Evolutionary conservation across 2,888 invertebrate genomes (phyloP).

Genomic region (Epinotia ramella): DNA sequence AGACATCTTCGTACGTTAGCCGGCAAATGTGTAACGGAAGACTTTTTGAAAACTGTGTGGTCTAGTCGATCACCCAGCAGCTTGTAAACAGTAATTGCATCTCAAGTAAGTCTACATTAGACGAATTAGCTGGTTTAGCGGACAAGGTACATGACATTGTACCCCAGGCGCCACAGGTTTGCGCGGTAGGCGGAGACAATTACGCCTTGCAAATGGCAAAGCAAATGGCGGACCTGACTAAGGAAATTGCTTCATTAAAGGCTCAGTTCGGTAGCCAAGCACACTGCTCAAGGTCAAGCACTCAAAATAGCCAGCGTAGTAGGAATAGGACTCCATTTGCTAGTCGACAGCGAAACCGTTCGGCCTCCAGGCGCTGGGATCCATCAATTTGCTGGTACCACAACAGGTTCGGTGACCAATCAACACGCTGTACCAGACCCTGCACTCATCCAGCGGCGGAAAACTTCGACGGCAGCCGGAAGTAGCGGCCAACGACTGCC

Average conservation of each 20-base stretch:
- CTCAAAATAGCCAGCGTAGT: not conserved
- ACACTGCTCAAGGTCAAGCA: slow-evolving; percentile 1
- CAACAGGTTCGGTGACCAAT: not conserved
- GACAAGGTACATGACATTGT: slow-evolving; percentile 15
- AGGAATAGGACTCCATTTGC: not conserved
- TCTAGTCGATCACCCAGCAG: slow-evolving; percentile 2
- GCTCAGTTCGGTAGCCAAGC: not conserved
- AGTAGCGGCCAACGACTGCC: slow-evolving; percentile 23
- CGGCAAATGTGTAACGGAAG: slow-evolving; percentile 28
- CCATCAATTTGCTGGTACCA: slow-evolving; percentile 10
- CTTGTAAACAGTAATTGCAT: slow-evolving; percentile 1
- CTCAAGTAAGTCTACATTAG: not conserved
- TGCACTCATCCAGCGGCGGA: slow-evolving; percentile 1
- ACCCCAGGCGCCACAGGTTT: slow-evolving; percentile 8
- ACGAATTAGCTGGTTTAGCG: slow-evolving; percentile 11
- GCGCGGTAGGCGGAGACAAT: not conserved
- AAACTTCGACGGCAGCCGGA: slow-evolving; percentile 26
- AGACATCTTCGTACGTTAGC: slow-evolving; percentile 45
- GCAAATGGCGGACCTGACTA: not conserved
- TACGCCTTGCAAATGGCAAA: not conserved
- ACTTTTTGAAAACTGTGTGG: slow-evolving; percentile 7
- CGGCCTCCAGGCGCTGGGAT: not conserved
- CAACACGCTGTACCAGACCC: slow-evolving; percentile 12
- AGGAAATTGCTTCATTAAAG: slow-evolving; percentile 8
- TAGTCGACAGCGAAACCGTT: not conserved